Percentiles rank a stretch among this genome's conserved stretches.
Evolutionary conservation across 2,797 vertebrate species (phyloP).

Genomic region (Orestias chungarensis): DNA sequence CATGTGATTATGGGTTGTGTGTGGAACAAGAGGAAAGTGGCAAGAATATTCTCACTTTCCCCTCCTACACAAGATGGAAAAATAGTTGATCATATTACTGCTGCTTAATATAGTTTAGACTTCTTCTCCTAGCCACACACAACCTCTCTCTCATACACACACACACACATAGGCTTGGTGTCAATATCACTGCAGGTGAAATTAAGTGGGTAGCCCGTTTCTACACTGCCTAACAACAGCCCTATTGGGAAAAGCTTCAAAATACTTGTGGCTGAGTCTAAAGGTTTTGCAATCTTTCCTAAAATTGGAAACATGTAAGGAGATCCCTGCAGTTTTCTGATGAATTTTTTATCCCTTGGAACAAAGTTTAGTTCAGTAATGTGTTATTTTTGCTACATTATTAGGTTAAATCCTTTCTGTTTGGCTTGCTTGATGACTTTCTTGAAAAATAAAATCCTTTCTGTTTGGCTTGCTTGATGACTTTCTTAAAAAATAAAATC

Average conservation of each 20-base stretch:
- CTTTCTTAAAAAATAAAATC: background rate
- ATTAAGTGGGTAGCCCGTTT: constrained; percentile 67
- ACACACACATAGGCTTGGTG: constrained; percentile 30
- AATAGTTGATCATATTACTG: constrained; percentile 54
- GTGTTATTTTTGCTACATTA: too few species aligned
- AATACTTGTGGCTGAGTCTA: constrained; percentile 49
- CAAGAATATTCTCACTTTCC: constrained; percentile 61
- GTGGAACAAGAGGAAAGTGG: background rate
- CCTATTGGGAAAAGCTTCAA: constrained; percentile 37
- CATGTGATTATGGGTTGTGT: constrained; percentile 2
- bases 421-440: too few species aligned
- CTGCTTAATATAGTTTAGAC: constrained; percentile 61
- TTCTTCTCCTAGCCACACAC: constrained; percentile 47
- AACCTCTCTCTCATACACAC: too few species aligned
- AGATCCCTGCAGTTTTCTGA: constrained; percentile 26
- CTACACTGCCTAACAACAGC: constrained; percentile 54
- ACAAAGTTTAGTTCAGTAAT: constrained; percentile 9
- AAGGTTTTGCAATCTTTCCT: constrained; percentile 46
- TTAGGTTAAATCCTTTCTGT: too few species aligned
- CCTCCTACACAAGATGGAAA: constrained; percentile 60
- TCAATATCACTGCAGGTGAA: constrained; percentile 69
- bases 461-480: too few species aligned
- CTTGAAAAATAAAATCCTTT: too few species aligned
- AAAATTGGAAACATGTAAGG: constrained; percentile 35
- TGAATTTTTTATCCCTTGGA: constrained; percentile 6